Percentiles rank a stretch among this genome's conserved stretches.
phyloP scores from a whole-genome alignment of 37 sponge, comb jelly and placozoan genomes.

The Bolinopsis microptera region DNA sequence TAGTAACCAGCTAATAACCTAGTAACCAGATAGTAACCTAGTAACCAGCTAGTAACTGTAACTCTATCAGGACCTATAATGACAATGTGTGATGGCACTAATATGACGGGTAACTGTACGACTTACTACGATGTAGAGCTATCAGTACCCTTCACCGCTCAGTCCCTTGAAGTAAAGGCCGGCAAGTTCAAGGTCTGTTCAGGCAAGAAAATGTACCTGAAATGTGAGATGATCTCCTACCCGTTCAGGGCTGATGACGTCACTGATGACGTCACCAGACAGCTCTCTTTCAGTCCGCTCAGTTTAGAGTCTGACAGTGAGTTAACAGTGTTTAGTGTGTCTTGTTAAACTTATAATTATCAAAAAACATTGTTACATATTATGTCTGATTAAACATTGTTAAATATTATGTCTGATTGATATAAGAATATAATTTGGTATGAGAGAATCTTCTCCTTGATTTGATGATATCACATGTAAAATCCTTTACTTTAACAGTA shows the following conservation, averaged over 20 bases:
- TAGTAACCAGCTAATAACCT: no score
- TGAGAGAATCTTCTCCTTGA: no score
- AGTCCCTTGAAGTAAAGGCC: background rate
- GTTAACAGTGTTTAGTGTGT: no score
- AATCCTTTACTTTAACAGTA: no score
- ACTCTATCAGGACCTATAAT: slow-evolving; percentile 5
- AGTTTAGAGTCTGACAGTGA: background rate
- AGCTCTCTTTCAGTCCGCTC: background rate
- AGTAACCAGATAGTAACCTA: no score
- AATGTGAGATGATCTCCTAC: background rate
- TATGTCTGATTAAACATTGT: no score
- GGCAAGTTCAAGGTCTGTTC: background rate
- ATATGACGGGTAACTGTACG: background rate
- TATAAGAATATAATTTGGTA: no score
- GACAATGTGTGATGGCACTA: background rate
- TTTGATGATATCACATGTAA: no score
- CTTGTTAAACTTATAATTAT: no score
- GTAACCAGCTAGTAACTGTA: no score
- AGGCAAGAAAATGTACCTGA: background rate
- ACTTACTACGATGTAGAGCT: background rate
- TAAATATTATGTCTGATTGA: no score
- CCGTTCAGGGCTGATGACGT: background rate
- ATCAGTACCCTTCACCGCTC: background rate
- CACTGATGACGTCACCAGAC: background rate
- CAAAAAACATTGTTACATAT: no score